phyloP scores from a whole-genome alignment of 2,113 vertebrate species.

The Pterophyllum scalare region DNA sequence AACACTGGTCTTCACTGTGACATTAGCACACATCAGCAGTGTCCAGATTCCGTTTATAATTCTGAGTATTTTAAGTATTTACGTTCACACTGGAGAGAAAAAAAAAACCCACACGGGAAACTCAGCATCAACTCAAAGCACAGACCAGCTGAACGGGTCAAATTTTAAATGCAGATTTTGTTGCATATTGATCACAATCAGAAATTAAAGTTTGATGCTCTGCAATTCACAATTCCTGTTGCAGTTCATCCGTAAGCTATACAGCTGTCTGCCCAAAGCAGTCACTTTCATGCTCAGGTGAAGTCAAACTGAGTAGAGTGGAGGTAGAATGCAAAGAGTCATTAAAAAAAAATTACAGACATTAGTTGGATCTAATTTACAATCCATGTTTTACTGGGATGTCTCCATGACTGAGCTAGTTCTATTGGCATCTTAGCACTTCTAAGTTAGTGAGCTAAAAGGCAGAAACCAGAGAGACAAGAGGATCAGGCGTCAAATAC shows the following conservation, averaged over 20 bases:
- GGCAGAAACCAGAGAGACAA: too few relatives aligned
- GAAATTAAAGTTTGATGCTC: neutral
- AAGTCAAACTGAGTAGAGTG: neutral
- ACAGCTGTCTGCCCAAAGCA: neutral
- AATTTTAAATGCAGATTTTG: too few relatives aligned
- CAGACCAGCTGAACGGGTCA: too few relatives aligned
- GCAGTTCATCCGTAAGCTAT: rapidly evolving
- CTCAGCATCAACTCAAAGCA: too few relatives aligned
- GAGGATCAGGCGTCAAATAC: too few relatives aligned
- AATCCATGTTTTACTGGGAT: too few relatives aligned
- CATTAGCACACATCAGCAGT: rapidly evolving
- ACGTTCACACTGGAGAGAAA: neutral
- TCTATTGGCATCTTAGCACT: too few relatives aligned
- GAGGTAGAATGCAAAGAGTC: rapidly evolving
- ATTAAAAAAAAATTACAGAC: too few relatives aligned
- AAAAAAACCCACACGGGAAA: neutral
- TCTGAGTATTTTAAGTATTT: neutral
- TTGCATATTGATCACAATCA: neutral
- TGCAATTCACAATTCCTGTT: too few relatives aligned
- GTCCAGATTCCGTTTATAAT: neutral
- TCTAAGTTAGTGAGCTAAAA: too few relatives aligned
- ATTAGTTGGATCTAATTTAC: too few relatives aligned
- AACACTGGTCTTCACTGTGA: neutral
- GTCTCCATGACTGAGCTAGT: too few relatives aligned
- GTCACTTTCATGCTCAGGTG: neutral